Base-by-base conservation (phyloP, 1,140 invertebrate species). In the Geopemphigus sp. region DNA sequence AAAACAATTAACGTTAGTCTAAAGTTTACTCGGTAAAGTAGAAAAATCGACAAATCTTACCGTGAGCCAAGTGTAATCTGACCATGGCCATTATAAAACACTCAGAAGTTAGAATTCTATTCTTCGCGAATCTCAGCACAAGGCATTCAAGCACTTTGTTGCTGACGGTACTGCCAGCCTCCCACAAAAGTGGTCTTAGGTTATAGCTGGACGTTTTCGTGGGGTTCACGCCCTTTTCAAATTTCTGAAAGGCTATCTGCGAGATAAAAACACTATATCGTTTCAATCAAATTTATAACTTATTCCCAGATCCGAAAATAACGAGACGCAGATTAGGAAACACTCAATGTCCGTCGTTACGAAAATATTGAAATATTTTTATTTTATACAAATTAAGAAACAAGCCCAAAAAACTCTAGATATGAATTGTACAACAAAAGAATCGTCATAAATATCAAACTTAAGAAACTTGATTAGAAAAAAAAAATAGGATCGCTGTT, bases 101-200 rank as follows among this genome's bases (percentile, higher is more conserved):
- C 85, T 91, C 90, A 1, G 89, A 87, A 8, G 89, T 87, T 3
- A 92, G 84, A 24, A 88, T 83, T 73, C 86, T 85, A 84, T 89
- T 89, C 84, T 89, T 89, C 19, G 90, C 88, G 86, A 90, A 92
- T 81, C 91, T 84, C 47, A 92, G 85, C 59, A 92, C 89, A 22
- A 92, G 84, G 85, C 90, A 91, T 87, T 92, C 91, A 68, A 92
- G 85, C 80, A 92, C 91, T 87, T 92, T 92, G 85, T 92, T 92
- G 83, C 89, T 90, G 11, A 91, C 91, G 5, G 90, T 89, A 74
- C 90, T 88, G 76, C 91, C 91, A 32, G 90, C 89, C 85, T 91
- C 91, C 89, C 90, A 90, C 70, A 92, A 85, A 76, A 91, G 85
- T 29, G 87, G 86, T 82, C 91, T 85, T 81, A 92, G 84, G 82